phyloP scores from a whole-genome alignment of 2,888 invertebrate species.

The Neoascia interrupta region DNA sequence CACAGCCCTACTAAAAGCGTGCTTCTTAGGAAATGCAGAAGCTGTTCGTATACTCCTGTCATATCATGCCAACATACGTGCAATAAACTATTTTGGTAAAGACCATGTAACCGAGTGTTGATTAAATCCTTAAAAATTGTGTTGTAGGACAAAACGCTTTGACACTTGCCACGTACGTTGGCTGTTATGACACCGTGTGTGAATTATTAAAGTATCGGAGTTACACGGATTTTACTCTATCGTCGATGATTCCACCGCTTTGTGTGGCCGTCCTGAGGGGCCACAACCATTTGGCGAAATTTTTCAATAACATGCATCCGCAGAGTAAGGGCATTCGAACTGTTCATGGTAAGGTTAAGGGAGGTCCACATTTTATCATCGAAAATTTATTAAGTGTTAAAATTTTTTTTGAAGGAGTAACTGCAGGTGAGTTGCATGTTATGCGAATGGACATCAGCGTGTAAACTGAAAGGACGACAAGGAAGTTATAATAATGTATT shows the following conservation, averaged over 20 bases:
- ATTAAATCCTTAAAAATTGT: slow-evolving; percentile 1
- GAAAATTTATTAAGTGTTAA: not conserved
- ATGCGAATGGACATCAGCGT: slow-evolving; percentile 15
- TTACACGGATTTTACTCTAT: slow-evolving; percentile 76
- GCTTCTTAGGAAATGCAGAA: slow-evolving; percentile 74
- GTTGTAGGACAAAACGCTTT: slow-evolving; percentile 77
- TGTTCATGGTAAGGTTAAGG: slow-evolving; percentile 73
- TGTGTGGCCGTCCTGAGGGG: slow-evolving; percentile 75
- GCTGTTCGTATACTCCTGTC: slow-evolving; percentile 73
- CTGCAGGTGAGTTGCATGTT: slow-evolving; percentile 50
- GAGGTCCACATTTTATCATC: too few species aligned
- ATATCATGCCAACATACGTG: slow-evolving; percentile 73
- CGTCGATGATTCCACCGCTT: slow-evolving; percentile 77
- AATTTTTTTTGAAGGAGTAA: slow-evolving; percentile 59
- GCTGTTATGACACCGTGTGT: slow-evolving; percentile 71
- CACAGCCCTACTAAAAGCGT: slow-evolving; percentile 77
- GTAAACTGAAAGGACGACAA: not conserved
- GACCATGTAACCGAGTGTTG: not conserved
- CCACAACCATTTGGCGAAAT: slow-evolving; percentile 72
- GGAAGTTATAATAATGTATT: not conserved
- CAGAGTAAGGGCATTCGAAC: slow-evolving; percentile 69
- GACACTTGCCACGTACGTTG: slow-evolving; percentile 76
- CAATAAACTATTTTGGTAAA: slow-evolving; percentile 76
- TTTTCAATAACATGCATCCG: slow-evolving; percentile 72
- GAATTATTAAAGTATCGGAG: slow-evolving; percentile 74